phyloP scores from a whole-genome alignment of 2,888 invertebrate genomes.

The Microdon myrmicae region DNA sequence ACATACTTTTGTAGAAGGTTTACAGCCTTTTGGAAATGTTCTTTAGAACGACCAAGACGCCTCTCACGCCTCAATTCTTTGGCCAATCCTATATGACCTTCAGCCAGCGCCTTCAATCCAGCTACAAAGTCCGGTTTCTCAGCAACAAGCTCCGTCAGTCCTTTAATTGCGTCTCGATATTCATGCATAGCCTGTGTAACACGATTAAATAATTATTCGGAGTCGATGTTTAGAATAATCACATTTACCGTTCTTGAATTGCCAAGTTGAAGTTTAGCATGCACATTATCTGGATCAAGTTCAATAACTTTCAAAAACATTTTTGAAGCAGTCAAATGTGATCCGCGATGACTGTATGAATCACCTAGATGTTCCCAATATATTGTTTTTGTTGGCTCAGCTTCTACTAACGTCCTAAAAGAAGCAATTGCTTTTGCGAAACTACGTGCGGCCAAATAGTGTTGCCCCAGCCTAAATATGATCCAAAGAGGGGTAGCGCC shows the following conservation, averaged over 20 bases:
- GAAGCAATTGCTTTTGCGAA: constrained; percentile 79
- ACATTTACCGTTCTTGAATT: constrained; percentile 60
- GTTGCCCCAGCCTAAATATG: constrained; percentile 84
- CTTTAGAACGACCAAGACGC: constrained; percentile 77
- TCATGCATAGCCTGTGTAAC: too few species aligned
- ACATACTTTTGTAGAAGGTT: constrained; percentile 67
- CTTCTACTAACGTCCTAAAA: constrained; percentile 78
- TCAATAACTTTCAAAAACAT: constrained; percentile 83
- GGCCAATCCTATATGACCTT: constrained; percentile 80
- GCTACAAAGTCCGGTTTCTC: constrained; percentile 73
- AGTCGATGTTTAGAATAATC: not conserved
- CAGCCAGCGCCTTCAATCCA: constrained; percentile 83
- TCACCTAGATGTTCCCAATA: constrained; percentile 92
- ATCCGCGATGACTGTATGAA: constrained; percentile 88
- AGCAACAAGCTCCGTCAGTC: constrained; percentile 73
- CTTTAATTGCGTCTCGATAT: constrained; percentile 78
- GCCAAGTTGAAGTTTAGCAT: constrained; percentile 81
- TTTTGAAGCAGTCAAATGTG: constrained; percentile 88
- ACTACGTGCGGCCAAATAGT: constrained; percentile 79
- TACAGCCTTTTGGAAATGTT: constrained; percentile 78
- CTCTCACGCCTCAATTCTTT: constrained; percentile 74
- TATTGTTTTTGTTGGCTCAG: constrained; percentile 75
- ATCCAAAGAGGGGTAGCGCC: constrained; percentile 76
- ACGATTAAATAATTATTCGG: constrained; percentile 1
- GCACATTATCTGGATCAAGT: constrained; percentile 73